These are phyloP conservation scores for Catocala fraxini DNA, from an alignment of 2,888 invertebrate genomes.

Conservation along the genomic window DNA sequence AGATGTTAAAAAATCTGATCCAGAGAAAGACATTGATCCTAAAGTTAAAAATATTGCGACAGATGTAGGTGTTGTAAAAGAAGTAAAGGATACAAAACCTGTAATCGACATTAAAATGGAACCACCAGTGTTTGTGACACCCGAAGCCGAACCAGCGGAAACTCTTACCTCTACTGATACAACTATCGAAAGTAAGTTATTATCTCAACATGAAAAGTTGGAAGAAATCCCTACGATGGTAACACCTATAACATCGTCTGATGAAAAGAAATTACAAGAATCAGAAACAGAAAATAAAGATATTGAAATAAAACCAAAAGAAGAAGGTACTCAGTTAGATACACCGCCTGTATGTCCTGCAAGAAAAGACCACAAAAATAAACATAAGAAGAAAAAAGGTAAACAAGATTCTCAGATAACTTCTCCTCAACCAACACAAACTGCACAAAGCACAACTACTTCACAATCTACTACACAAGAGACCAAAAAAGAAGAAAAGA, in stretches of 20 bases:
- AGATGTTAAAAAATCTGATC: neutral
- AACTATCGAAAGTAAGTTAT: neutral
- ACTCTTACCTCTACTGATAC: neutral
- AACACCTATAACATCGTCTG: neutral
- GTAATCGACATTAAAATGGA: neutral
- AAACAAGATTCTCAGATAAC: constrained; percentile 61
- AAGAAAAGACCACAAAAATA: constrained; percentile 76
- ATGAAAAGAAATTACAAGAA: constrained; percentile 19
- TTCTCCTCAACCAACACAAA: constrained; percentile 9
- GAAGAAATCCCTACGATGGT: neutral
- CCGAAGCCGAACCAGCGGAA: constrained; percentile 8
- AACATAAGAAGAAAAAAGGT: constrained; percentile 77
- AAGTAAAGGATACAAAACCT: neutral
- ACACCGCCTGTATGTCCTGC: constrained; percentile 62
- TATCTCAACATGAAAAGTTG: neutral
- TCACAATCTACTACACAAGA: constrained; percentile 37
- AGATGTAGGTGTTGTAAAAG: neutral
- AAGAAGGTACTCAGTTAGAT: constrained; percentile 31
- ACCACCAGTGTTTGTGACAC: neutral
- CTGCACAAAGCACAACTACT: constrained; percentile 35
- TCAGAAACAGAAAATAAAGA: constrained; percentile 15
- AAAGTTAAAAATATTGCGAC: neutral
- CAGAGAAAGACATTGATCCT: neutral
- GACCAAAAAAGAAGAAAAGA: constrained; percentile 56
- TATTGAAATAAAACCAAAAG: constrained; percentile 11